Evolutionary conservation across 1,140 invertebrate species (phyloP), one percentile per base, ranked within the genome.

Genomic region (Papilio xuthus): DNA sequence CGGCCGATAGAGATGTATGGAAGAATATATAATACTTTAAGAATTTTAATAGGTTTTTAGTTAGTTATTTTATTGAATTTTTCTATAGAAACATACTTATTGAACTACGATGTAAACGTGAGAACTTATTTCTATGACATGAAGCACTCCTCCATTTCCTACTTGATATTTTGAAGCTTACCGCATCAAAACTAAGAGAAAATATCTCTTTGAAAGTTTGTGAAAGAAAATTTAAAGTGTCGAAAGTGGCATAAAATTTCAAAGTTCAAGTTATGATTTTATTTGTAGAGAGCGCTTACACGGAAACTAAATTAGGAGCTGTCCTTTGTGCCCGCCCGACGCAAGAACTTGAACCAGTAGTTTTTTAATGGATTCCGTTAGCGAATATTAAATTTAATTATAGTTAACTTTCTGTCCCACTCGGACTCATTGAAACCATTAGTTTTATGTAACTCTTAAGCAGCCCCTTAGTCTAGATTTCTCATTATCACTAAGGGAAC

Each of bases 201-300:
- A 26, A 60, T 15, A 4, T 60, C 56, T 12, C 50, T 6, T 13
- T 28, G 15, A 67, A 67, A 67, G 26, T 67, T 67, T 67, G 23
- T 15, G 28, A 67, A 63, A 28, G 60, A 67, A 28, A 67, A 67
- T 28, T 32, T 67, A 32, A 67, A 63, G 60, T n/a, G 26, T 63
- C 60, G 60, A 32, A 63, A 67, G 60, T 67, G 26, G 60, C 60
- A 67, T 67, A 67, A 67, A 67, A 67, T 67, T 67, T 28, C 26
- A 28, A 63, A 63, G 60, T 63, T 63, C 60, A 63, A 63, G 60
- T 28, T 63, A 63, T 63, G 60, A 63, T 63, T 63, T 63, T 63
- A 63, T 63, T 63, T 63, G 60, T 10, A 26, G 26, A 63, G 60
- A 63, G 23, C 60, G 23, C 26, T 63, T 63, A 63, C 60, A 63